phyloP scores from a whole-genome alignment of 2,113 vertebrate species.

The Parus major region DNA sequence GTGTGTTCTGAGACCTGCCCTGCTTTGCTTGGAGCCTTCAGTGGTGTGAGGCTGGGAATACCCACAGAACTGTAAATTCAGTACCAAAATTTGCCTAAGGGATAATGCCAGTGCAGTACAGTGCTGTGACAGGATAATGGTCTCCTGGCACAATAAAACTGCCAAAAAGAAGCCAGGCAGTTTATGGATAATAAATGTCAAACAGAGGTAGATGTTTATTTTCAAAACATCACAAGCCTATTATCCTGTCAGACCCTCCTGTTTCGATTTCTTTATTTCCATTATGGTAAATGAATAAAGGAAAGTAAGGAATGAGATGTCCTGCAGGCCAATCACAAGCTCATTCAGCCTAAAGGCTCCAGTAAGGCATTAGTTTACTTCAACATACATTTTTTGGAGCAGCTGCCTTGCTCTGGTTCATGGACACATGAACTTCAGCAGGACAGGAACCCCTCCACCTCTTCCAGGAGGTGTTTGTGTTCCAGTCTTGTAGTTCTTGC shows the following conservation, averaged over 20 bases:
- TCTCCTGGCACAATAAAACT: conserved; percentile 52
- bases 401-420: background rate
- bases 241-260: conserved; percentile 42
- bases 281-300: conserved; percentile 29
- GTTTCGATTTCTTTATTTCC: conserved; percentile 32
- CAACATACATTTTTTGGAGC: fast-evolving
- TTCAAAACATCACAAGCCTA: conserved; percentile 31
- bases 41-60: background rate
- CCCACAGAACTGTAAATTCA: conserved; percentile 16
- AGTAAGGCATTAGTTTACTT: background rate
- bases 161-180: conserved; percentile 37
- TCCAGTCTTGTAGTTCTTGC: fast-evolving
- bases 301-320: background rate
- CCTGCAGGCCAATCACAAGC: background rate
- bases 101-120: conserved; percentile 30
- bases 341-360: background rate
- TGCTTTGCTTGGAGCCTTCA: background rate
- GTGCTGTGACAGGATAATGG: conserved; percentile 49
- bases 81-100: conserved; percentile 41
- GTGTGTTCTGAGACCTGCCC: background rate
- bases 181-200: conserved; percentile 58
- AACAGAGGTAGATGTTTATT: conserved; percentile 19
- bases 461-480: background rate
- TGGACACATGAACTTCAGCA: background rate
- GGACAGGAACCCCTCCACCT: background rate